Conservation (phyloP, 2,113 vertebrate genomes). For the Saimiri boliviensis region DNA sequence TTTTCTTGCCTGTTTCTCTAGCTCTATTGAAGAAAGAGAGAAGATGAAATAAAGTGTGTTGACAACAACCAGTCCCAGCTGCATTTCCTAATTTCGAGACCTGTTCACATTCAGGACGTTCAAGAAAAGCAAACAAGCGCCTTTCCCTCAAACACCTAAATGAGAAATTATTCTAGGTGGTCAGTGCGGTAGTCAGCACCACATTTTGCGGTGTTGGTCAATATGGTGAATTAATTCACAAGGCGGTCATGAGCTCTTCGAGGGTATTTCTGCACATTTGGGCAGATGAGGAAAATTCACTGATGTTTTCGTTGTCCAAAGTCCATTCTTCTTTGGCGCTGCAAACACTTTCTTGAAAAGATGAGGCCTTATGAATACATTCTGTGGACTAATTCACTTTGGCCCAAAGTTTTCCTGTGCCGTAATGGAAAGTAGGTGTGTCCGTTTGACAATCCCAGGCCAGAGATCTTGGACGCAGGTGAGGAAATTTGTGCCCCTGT, state of each 20-base stretch:
- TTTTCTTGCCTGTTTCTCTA: not conserved
- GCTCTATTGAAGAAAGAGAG: not conserved
- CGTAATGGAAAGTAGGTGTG: not conserved
- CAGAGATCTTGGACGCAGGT: not conserved
- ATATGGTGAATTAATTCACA: too few species aligned
- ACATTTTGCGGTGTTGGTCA: not conserved
- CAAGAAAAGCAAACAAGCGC: not conserved
- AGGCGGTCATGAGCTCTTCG: fast-evolving
- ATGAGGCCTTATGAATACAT: not conserved
- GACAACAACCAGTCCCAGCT: not conserved
- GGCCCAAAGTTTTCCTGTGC: not conserved
- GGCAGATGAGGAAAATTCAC: not conserved
- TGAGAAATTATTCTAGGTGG: slow-evolving; percentile 24
- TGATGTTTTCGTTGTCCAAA: not conserved
- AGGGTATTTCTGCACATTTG: not conserved
- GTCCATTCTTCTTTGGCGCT: not conserved
- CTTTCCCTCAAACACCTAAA: not conserved
- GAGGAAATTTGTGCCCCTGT: slow-evolving; percentile 44
- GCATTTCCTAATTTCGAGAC: slow-evolving; percentile 41
- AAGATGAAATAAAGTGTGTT: too few species aligned
- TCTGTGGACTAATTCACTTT: not conserved
- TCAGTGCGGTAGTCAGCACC: not conserved
- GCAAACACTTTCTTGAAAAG: not conserved
- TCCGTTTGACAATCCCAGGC: slow-evolving; percentile 9
- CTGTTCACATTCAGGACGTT: not conserved